A percentile compares a stretch with the other conserved stretches of the same genome.
These are phyloP conservation scores for Bradypus variegatus DNA, from an alignment of 2,797 vertebrate species.

Conservation along the genomic window DNA sequence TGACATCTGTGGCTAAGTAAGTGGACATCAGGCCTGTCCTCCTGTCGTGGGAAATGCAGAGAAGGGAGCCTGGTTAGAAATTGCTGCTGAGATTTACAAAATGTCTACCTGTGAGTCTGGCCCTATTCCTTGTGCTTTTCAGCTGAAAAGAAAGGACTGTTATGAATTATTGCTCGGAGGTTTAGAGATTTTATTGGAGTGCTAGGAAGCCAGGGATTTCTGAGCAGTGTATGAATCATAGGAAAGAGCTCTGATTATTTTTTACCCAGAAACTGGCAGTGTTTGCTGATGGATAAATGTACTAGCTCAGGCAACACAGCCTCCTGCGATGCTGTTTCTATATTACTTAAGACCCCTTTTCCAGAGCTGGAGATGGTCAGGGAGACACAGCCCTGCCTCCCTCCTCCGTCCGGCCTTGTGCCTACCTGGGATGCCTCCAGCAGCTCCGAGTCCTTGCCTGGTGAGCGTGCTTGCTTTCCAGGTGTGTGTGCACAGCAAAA, in stretches of 20 bases:
- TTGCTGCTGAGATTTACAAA: background rate
- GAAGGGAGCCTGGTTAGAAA: background rate
- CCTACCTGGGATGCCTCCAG: rapidly evolving
- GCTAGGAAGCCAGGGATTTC: conserved; percentile 36
- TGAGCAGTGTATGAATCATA: conserved; percentile 41
- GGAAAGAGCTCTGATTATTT: conserved; percentile 20
- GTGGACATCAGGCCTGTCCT: rapidly evolving
- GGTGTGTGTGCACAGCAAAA: background rate
- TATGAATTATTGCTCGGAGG: background rate
- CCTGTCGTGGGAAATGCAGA: background rate
- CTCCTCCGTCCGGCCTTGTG: background rate
- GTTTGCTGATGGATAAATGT: background rate
- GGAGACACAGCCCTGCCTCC: background rate
- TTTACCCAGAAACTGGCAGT: conserved; percentile 7
- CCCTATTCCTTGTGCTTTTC: background rate
- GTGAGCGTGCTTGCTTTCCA: background rate
- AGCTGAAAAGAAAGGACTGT: background rate
- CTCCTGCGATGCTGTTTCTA: background rate
- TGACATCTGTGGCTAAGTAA: rapidly evolving
- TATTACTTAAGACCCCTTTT: background rate
- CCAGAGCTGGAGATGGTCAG: background rate
- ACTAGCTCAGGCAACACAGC: background rate
- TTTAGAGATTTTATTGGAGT: background rate
- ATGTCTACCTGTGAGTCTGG: background rate
- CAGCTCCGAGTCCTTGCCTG: no score